Conservation (phyloP, 2,888 invertebrate genomes). For the Itoplectis maculator region DNA sequence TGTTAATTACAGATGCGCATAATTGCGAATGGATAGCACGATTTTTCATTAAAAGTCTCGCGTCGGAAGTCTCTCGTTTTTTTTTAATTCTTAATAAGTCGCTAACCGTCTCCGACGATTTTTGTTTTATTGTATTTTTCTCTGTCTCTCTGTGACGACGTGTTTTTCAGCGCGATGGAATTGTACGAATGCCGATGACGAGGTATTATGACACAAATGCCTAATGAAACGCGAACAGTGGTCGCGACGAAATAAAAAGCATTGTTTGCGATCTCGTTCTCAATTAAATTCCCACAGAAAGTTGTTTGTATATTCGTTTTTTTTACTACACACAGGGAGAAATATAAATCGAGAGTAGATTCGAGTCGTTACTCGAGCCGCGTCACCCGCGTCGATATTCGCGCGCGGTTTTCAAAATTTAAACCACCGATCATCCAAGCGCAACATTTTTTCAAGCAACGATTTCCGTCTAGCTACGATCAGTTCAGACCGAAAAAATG, state of each 20-base stretch:
- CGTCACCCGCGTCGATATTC: not conserved
- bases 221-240: slow-evolving; percentile 43
- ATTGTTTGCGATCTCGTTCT: slow-evolving; percentile 46
- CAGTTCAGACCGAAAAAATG: slow-evolving; percentile 53
- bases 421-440: slow-evolving; percentile 49
- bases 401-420: slow-evolving; percentile 31
- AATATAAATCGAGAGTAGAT: slow-evolving; percentile 62
- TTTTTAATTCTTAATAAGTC: slow-evolving; percentile 13
- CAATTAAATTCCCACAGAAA: slow-evolving; percentile 27
- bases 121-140: slow-evolving; percentile 26
- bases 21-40: slow-evolving; percentile 54
- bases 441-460: slow-evolving; percentile 63
- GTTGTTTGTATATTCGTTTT: slow-evolving; percentile 32
- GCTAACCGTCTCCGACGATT: slow-evolving; percentile 21
- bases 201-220: slow-evolving; percentile 39
- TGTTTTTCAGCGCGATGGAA: slow-evolving; percentile 36
- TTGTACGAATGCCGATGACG: slow-evolving; percentile 43
- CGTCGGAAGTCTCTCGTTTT: slow-evolving; percentile 44
- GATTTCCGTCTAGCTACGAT: slow-evolving; percentile 61
- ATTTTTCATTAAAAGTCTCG: slow-evolving; percentile 40
- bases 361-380: slow-evolving; percentile 34
- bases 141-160: slow-evolving; percentile 25
- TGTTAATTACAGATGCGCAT: slow-evolving; percentile 65
- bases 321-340: slow-evolving; percentile 47
- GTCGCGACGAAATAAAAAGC: slow-evolving; percentile 38